Evolutionary conservation across 2,888 invertebrate genomes (phyloP).

Genomic region (Drosophila silvestris): DNA sequence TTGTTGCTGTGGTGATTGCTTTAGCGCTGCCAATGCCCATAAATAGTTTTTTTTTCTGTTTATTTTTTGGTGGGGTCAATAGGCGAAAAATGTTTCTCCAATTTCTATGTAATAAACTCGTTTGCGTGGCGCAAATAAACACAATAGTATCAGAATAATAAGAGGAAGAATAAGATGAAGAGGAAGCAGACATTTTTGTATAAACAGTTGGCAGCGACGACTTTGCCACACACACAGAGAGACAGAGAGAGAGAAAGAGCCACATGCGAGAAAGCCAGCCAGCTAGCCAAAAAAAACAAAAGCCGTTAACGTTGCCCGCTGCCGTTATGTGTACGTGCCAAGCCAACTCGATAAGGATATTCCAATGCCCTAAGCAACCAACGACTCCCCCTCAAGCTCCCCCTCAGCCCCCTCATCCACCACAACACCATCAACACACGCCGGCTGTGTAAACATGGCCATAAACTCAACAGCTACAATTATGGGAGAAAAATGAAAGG

Average conservation of each 20-base stretch:
- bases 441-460: constrained; percentile 68
- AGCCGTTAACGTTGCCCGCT: constrained; percentile 67
- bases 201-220: constrained; percentile 47
- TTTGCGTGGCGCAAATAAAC: constrained; percentile 73
- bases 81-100: constrained; percentile 59
- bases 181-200: constrained; percentile 30
- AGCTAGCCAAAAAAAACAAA: constrained; percentile 56
- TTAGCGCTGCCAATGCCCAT: constrained; percentile 72
- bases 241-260: neutral
- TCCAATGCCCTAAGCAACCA: constrained; percentile 3
- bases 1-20: constrained; percentile 67
- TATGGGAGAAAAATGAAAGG: constrained; percentile 58
- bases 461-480: constrained; percentile 60
- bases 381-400: neutral
- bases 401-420: neutral
- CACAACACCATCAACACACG: neutral
- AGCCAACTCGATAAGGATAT: constrained; percentile 47
- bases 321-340: constrained; percentile 71
- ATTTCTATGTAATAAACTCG: constrained; percentile 76
- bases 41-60: constrained; percentile 58
- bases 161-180: constrained; percentile 1
- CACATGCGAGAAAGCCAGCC: constrained; percentile 31
- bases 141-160: constrained; percentile 13
- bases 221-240: neutral
- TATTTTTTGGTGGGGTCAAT: constrained; percentile 20